These are phyloP conservation scores for Psephotus haematonotus DNA, from an alignment of 2,113 vertebrate genomes.

Conservation along the genomic window DNA sequence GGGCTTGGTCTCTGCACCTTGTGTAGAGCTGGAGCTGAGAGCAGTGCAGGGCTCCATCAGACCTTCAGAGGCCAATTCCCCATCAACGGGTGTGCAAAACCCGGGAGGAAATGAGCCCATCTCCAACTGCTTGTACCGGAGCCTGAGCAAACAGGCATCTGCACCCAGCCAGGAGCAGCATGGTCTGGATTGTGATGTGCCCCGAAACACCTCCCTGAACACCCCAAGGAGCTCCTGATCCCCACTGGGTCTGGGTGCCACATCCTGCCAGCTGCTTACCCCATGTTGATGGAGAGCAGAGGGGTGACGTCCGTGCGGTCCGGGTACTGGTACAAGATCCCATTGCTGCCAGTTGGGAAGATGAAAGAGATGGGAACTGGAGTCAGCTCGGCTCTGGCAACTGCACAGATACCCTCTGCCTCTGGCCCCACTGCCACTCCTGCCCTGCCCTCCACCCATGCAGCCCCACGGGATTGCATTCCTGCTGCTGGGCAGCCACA, in stretches of 20 bases:
- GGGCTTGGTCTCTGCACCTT: neutral
- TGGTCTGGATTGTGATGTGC: accelerated
- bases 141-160: neutral
- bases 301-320: conserved; percentile 88
- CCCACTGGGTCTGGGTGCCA: accelerated
- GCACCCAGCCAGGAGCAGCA: neutral
- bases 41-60: accelerated
- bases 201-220: neutral
- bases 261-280: conserved; percentile 74
- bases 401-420: neutral
- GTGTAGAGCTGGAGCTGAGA: neutral
- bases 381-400: neutral
- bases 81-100: neutral
- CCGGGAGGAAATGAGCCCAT: neutral
- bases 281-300: conserved; percentile 92
- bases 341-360: conserved; percentile 77
- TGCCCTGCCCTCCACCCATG: neutral
- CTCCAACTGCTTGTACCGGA: accelerated
- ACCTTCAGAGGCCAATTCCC: neutral
- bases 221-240: neutral
- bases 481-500: neutral
- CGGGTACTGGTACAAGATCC: conserved; percentile 90
- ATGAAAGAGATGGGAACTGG: neutral
- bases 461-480: accelerated
- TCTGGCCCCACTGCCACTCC: neutral